Percentiles rank a stretch among this genome's conserved stretches.
Evolutionary conservation across 2,888 invertebrate genomes (phyloP).

Genomic region (Arge pagana): DNA sequence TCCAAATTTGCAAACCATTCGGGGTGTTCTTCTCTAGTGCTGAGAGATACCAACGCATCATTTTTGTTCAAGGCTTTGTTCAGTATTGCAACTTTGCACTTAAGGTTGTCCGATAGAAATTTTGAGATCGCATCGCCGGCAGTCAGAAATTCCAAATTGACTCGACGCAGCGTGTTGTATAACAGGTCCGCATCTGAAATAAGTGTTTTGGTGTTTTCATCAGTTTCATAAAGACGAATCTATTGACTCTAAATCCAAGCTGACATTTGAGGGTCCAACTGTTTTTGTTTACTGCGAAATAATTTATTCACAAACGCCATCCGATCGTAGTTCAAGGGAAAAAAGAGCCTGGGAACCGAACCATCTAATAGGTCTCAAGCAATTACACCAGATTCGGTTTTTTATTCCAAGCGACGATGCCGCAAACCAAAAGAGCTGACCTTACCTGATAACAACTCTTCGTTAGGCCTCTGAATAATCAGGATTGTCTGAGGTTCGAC

Average conservation of each 20-base stretch:
- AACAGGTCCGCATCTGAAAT: slow-evolving; percentile 71
- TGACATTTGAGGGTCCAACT: no score
- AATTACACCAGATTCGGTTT: no score
- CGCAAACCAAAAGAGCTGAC: no score
- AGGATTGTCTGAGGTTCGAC: slow-evolving; percentile 77
- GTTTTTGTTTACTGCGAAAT: no score
- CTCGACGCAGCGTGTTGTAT: slow-evolving; percentile 71
- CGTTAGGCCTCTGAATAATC: slow-evolving; percentile 60
- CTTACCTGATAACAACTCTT: slow-evolving; percentile 55
- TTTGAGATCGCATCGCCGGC: slow-evolving; percentile 74
- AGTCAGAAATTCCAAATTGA: slow-evolving; percentile 71
- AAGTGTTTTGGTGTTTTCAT: neutral
- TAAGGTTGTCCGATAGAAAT: slow-evolving; percentile 73
- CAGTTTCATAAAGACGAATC: neutral
- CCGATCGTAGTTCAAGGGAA: slow-evolving; percentile 3
- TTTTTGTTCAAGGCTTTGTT: slow-evolving; percentile 57
- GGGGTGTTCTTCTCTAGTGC: slow-evolving; percentile 70
- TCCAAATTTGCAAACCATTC: slow-evolving; percentile 78
- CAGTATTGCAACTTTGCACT: slow-evolving; percentile 60
- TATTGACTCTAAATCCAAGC: no score
- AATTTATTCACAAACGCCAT: slow-evolving; percentile 2
- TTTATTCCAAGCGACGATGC: no score
- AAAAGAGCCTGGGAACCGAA: slow-evolving; percentile 1
- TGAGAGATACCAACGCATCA: slow-evolving; percentile 65
- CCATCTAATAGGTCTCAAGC: slow-evolving; percentile 1